A percentile compares a stretch with the other conserved stretches of the same genome.
These are phyloP conservation scores for Drosophila ambigua DNA, from an alignment of 1,140 invertebrate genomes.

Conservation along the genomic window DNA sequence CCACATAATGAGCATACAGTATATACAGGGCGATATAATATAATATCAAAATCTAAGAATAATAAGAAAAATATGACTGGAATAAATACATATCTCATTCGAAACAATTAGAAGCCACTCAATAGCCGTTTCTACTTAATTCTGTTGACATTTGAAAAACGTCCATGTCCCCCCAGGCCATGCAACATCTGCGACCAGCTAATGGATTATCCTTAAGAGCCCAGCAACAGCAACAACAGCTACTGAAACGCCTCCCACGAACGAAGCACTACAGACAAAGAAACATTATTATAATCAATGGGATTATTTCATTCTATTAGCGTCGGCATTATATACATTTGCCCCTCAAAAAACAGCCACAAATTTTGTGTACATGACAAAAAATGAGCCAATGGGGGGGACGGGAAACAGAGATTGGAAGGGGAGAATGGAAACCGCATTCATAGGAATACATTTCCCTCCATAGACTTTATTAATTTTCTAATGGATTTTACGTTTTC, in stretches of 20 bases:
- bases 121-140: neutral
- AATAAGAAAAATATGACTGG: neutral
- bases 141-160: constrained; percentile 12
- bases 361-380: constrained; percentile 47
- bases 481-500: constrained; percentile 83
- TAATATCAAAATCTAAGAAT: neutral
- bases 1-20: too few species aligned
- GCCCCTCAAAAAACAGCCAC: constrained; percentile 46
- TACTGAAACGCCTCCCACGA: constrained; percentile 1
- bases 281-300: constrained; percentile 72
- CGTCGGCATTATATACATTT: constrained; percentile 41
- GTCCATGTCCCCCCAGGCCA: neutral
- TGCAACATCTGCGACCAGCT: constrained; percentile 22
- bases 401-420: neutral
- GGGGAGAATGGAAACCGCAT: constrained; percentile 56
- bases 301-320: constrained; percentile 57
- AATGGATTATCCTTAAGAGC: constrained; percentile 46
- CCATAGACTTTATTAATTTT: constrained; percentile 80
- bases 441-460: constrained; percentile 32
- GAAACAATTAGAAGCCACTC: constrained; percentile 15
- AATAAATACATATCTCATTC: neutral
- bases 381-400: constrained; percentile 21
- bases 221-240: constrained; percentile 10
- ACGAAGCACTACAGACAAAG: constrained; percentile 51
- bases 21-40: too few species aligned